These are phyloP conservation scores for Bolinopsis microptera DNA, from an alignment of 37 sponge, comb jelly and placozoan species.

Conservation along the genomic window DNA sequence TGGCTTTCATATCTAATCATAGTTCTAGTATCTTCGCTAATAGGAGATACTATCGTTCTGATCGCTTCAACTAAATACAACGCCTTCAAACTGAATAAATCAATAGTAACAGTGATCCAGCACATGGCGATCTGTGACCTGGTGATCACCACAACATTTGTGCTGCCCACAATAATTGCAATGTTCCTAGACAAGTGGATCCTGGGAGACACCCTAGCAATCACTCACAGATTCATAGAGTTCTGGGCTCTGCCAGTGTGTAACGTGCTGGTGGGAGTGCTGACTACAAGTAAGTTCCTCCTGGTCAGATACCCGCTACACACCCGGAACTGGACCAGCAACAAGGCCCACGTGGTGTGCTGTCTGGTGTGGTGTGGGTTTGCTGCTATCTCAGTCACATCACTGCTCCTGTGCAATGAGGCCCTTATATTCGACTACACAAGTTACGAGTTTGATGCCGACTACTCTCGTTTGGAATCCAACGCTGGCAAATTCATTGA, in stretches of 20 bases:
- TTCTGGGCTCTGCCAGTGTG: background rate
- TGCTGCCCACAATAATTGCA: background rate
- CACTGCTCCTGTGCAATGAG: background rate
- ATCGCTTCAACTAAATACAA: background rate
- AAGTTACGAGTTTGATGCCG: background rate
- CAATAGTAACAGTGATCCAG: background rate
- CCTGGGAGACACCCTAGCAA: background rate
- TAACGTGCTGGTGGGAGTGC: background rate
- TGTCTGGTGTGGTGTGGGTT: background rate
- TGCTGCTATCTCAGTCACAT: background rate
- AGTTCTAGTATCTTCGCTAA: background rate
- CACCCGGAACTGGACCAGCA: background rate
- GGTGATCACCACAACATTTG: background rate
- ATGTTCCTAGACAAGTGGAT: background rate
- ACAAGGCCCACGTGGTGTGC: background rate
- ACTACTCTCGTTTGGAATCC: background rate
- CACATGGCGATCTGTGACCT: background rate
- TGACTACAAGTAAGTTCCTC: background rate
- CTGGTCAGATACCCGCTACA: background rate
- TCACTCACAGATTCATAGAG: background rate
- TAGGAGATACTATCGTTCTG: background rate
- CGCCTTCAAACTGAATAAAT: background rate
- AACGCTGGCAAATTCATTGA: background rate
- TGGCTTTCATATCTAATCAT: background rate
- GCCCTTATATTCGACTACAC: background rate